Conservation (phyloP, 2,113 vertebrate genomes). For the Calyptomena viridis region DNA sequence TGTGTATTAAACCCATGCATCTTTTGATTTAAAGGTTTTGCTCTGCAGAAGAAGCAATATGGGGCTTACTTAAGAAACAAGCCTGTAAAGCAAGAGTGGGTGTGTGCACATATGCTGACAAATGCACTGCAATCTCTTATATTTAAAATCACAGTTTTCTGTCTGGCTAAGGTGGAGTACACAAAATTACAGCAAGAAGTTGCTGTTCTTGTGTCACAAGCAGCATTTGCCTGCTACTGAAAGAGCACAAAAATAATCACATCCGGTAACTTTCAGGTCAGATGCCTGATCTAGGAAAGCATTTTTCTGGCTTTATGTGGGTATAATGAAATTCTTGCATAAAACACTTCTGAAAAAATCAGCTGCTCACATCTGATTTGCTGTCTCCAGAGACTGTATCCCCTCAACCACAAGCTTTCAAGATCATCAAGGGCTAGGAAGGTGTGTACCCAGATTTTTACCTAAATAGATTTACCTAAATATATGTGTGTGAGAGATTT, state of each 20-base stretch:
- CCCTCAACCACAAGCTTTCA: background rate
- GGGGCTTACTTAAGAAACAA: background rate
- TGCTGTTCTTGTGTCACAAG: background rate
- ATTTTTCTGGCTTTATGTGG: background rate
- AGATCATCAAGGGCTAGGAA: background rate
- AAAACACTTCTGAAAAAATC: constrained; percentile 22
- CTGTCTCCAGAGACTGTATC: background rate
- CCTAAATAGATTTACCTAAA: no score
- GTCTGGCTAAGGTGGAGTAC: background rate
- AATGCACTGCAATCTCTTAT: background rate
- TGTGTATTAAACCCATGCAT: background rate
- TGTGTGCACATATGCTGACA: no score
- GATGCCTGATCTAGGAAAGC: background rate
- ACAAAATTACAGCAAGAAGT: background rate
- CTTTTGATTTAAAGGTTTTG: constrained; percentile 13
- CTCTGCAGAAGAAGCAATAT: background rate
- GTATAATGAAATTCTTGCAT: constrained; percentile 23
- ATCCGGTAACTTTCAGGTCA: background rate
- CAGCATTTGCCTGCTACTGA: background rate
- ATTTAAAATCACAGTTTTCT: background rate
- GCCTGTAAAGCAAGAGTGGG: background rate
- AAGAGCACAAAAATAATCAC: background rate
- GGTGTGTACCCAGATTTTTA: no score
- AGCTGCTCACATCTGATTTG: background rate
- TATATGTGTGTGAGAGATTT: background rate